Evolutionary conservation across 2,113 vertebrate genomes (phyloP), one percentile per base, ranked within the genome.

Genomic region (Osmerus eperlanus): DNA sequence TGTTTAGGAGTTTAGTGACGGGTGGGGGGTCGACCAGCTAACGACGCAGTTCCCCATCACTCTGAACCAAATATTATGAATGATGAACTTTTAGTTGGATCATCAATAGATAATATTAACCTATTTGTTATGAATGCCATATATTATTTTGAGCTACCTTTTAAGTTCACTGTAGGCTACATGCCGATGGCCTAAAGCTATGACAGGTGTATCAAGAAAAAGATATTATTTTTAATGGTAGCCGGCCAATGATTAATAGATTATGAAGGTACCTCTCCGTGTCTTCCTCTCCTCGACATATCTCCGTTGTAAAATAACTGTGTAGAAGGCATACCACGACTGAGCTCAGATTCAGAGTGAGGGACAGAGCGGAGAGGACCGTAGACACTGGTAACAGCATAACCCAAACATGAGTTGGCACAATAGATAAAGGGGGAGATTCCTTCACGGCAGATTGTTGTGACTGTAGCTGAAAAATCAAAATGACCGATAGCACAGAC

Each of bases 401-500:
- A 11, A 84, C 82, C 56, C 89, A 87, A 6, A 92, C 77, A 11
- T 51, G 87, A 0, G 74, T 70, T 7, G 86, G 85, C 2, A 92
- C 28, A 3, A 87, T 41, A 18, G 88, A 63, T 6, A 66, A 19
- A 1, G 77, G n/a, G 0, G 82, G 68, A 6, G 83, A 80, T 51
- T 91, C 79, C 72, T 70, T 89, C 73, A 81, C 71, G 14, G 83
- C 4, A 62, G 75, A 32, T 74, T 84, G 90, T 3, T 89, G 93
- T 1, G 89, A 79, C 76, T 94, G 93, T 13, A 96, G 89, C 89
- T 96, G 95, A 82, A 94, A 94, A 78, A 97, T 91, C 81, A 98
- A 85, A 81, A 91, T 89, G 70, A 92, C 94, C 58, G 95, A 93
- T 71, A 97, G 86, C 6, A 92, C 87, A 0, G 93, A 91, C 94